These are phyloP conservation scores for Anguilla pacifica DNA, from an alignment of 2,797 vertebrate genomes.

Conservation along the genomic window DNA sequence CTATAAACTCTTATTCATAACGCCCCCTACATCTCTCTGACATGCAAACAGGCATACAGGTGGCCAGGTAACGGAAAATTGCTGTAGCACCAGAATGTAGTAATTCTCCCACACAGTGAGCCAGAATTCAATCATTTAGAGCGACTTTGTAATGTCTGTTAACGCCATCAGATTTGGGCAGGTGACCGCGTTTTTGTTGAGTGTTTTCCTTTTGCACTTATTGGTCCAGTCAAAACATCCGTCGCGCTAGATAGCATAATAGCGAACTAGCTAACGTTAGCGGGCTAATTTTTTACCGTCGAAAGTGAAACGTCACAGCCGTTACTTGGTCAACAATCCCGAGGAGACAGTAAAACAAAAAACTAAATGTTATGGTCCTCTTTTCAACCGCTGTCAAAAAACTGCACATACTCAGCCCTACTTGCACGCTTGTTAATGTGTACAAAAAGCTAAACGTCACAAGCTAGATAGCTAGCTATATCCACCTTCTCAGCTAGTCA, in stretches of 20 bases:
- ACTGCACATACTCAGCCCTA: conserved; percentile 25
- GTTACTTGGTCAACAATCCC: conserved; percentile 5
- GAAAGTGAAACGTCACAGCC: background rate
- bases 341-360: conserved; percentile 6
- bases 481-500: background rate
- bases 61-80: background rate
- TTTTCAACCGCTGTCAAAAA: conserved; percentile 19
- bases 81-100: background rate
- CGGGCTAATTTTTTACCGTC: background rate
- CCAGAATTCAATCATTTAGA: background rate
- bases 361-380: conserved; percentile 57
- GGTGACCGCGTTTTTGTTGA: background rate
- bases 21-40: background rate
- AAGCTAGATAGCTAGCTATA: background rate
- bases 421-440: conserved; percentile 31
- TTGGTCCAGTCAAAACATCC: background rate
- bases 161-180: background rate
- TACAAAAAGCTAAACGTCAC: background rate
- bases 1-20: background rate
- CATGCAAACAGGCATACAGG: conserved; percentile 2
- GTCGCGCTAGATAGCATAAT: background rate
- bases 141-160: background rate
- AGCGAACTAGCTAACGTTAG: background rate
- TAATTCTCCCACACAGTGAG: background rate
- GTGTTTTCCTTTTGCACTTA: background rate